Evolutionary conservation across 37 sponge, comb jelly and placozoan genomes (phyloP).

Genomic region (Haliclona indistincta): DNA sequence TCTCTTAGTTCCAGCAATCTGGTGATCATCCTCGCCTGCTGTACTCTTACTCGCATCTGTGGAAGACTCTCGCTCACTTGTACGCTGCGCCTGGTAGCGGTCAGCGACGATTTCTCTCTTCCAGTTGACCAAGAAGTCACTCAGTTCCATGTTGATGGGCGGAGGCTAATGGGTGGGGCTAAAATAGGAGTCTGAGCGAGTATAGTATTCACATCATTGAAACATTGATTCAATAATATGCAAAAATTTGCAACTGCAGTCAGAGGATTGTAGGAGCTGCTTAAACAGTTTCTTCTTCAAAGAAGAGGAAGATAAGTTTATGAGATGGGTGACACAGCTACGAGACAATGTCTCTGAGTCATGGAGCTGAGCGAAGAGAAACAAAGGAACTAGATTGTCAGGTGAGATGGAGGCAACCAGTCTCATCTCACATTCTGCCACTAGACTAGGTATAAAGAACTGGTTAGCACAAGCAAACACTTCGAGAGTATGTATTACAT

Average conservation of each 20-base stretch:
- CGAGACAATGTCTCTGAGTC: too few species aligned
- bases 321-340: too few species aligned
- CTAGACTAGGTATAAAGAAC: constrained; percentile 30
- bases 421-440: constrained; percentile 25
- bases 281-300: too few species aligned
- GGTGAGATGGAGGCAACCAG: constrained; percentile 10
- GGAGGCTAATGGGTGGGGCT: too few species aligned
- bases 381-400: constrained; percentile 30
- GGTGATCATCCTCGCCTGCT: neutral
- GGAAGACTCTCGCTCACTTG: neutral
- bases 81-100: too few species aligned
- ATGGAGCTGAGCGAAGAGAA: constrained; percentile 44
- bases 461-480: constrained; percentile 42
- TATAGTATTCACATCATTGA: too few species aligned
- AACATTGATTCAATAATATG: too few species aligned
- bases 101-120: neutral
- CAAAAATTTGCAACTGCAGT: too few species aligned
- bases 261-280: too few species aligned
- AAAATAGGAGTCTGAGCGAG: too few species aligned
- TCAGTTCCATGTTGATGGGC: neutral
- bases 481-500: constrained; percentile 16
- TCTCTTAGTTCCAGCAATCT: neutral
- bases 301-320: too few species aligned
- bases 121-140: neutral
- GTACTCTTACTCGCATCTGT: neutral